A percentile compares a stretch with the other conserved stretches of the same genome.
Evolutionary conservation across 2,888 invertebrate genomes (phyloP).

Genomic region (Nomada fabriciana): DNA sequence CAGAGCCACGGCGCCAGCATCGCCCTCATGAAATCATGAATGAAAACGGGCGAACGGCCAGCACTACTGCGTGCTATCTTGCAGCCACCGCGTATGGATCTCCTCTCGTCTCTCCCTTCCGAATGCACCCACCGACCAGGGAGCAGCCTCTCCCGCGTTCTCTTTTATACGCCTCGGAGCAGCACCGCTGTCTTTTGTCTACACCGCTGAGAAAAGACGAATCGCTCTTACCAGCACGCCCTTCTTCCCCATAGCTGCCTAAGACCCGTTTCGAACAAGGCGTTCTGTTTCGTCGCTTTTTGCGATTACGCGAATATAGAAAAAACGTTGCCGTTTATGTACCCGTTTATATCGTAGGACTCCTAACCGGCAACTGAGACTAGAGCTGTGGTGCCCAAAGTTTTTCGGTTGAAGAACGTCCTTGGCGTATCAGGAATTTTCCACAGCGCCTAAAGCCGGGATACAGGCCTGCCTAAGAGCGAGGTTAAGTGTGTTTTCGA

Average conservation of each 20-base stretch:
- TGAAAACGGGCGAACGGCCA: conserved; percentile 75
- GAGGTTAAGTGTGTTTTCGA: no score
- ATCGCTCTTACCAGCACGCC: conserved; percentile 39
- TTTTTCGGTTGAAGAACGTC: not conserved
- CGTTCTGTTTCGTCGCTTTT: no score
- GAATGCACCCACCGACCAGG: conserved; percentile 7
- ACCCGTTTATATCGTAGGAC: no score
- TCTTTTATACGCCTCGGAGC: not conserved
- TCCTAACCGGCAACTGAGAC: no score
- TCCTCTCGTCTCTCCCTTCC: conserved; percentile 32
- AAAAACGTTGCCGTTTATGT: no score
- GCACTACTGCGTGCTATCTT: conserved; percentile 51
- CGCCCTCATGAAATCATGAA: conserved; percentile 78
- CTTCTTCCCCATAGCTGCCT: conserved; percentile 11
- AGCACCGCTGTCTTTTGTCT: conserved; percentile 48
- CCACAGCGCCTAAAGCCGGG: not conserved
- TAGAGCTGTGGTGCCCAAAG: no score
- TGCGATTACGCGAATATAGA: no score
- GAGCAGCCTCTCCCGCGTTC: not conserved
- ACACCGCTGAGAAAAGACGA: conserved; percentile 52
- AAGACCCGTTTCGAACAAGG: no score
- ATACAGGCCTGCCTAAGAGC: no score
- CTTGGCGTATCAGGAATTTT: not conserved
- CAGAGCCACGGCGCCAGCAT: conserved; percentile 67
- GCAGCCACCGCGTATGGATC: conserved; percentile 46